phyloP scores from a whole-genome alignment of 2,797 vertebrate species.

The Emys orbicularis region DNA sequence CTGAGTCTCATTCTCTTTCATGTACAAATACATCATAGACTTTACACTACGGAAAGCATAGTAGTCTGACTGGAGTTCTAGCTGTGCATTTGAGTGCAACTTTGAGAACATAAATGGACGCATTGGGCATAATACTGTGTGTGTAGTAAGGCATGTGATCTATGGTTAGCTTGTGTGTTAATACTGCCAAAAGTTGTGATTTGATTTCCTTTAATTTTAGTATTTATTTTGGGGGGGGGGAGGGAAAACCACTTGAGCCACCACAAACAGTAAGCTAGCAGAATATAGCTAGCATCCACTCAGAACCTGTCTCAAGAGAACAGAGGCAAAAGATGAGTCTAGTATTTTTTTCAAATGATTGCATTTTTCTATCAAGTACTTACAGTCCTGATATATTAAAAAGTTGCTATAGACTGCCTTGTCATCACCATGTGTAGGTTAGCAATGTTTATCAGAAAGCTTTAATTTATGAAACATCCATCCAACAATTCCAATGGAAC shows the following conservation, averaged over 20 bases:
- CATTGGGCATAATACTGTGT: not conserved
- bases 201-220: not conserved
- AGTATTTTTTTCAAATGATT: not conserved
- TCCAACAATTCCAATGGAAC: not conserved
- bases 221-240: not conserved
- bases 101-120: not conserved
- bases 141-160: not conserved
- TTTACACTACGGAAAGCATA: not conserved
- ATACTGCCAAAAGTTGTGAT: not conserved
- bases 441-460: not conserved
- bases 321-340: not conserved
- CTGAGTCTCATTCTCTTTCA: not conserved
- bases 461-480: not conserved
- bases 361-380: not conserved
- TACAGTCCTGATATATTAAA: not conserved
- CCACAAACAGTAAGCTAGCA: not conserved
- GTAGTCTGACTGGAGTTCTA: not conserved
- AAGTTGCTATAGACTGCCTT: not conserved
- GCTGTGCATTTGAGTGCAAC: not conserved
- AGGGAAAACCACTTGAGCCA: not conserved
- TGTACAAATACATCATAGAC: not conserved
- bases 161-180: not conserved
- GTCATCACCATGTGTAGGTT: not conserved
- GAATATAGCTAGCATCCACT: not conserved
- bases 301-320: not conserved